Base-by-base conservation (phyloP, 1,140 invertebrate species). In the Hormaphis cornu region DNA sequence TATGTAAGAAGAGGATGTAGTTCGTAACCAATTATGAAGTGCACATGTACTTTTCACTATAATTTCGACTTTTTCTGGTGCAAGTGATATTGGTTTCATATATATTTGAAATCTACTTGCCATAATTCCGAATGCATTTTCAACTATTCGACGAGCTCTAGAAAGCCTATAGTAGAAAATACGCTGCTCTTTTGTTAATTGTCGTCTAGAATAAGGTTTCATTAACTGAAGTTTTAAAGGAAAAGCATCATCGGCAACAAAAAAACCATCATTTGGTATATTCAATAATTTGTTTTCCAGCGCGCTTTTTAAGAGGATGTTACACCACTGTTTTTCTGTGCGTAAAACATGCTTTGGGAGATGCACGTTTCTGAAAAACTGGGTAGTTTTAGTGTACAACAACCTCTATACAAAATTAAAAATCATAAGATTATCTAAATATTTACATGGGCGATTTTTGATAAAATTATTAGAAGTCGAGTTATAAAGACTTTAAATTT, bases 91-190 rank as follows among this genome's bases (percentile, higher is more conserved):
- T 53, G 22, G 22, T 28, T 53, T 53, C 28, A 28, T 24, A 53
- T 28, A 53, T 18, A 53, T 24, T 26, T 18, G 26, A 53, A 30
- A 53, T 53, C 50, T 74, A 24, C 75, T 73, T 8, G 77, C 72
- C 40, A 83, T 69, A 59, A 79, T 78, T 8, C 78, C 78, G 75
- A 80, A 81, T 6, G 75, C 75, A 73, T 80, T 80, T 72, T 81
- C 79, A 7, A 79, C 73, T 16, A 76, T 74, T 46, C 76, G 50
- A 48, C 76, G 46, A 26, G 75, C 75, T 52, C 75, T 37, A 16
- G 70, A 72, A 30, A 74, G 59, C 42, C 73, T 48, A 71, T 78
- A 79, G 70, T 81, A 79, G 71, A 76, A 80, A 33, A 77, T 72
- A 69, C 77, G 70, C 76, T 78, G 63, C 70, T 72, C 72, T 46